Evolutionary conservation across 2,888 invertebrate species (phyloP).

Genomic region (Rhodophaea formosa): DNA sequence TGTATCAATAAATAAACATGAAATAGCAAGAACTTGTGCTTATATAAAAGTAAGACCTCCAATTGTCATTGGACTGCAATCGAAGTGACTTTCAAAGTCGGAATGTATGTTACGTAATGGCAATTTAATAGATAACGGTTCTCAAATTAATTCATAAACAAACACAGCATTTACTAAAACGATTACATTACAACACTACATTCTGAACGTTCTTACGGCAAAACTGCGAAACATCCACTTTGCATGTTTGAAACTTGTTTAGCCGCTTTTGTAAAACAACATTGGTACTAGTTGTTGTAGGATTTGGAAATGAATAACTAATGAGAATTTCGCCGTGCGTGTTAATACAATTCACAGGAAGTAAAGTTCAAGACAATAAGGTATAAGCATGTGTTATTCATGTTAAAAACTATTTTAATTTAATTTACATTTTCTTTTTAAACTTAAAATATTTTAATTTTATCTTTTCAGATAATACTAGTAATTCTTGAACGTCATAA

Average conservation of each 20-base stretch:
- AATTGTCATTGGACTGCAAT: slow-evolving; percentile 5
- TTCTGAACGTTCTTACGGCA: neutral
- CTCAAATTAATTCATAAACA: neutral
- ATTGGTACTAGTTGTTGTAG: neutral
- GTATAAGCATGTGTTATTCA: neutral
- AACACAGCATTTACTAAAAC: slow-evolving; percentile 1
- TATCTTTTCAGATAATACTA: too few species aligned
- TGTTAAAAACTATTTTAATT: neutral
- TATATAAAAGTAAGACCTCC: slow-evolving; percentile 8
- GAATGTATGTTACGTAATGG: neutral
- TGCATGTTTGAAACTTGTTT: neutral
- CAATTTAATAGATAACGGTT: neutral
- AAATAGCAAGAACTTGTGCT: too few species aligned
- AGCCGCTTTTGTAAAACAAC: neutral
- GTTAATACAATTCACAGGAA: slow-evolving; percentile 17
- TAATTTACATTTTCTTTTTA: neutral
- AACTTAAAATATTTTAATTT: too few species aligned
- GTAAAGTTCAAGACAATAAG: slow-evolving; percentile 16
- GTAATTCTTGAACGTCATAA: too few species aligned
- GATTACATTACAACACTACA: neutral
- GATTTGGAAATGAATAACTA: neutral
- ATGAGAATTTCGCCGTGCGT: neutral
- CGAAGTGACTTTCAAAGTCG: slow-evolving; percentile 7
- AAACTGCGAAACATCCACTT: neutral
- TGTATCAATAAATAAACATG: too few species aligned